Conservation (phyloP, 2,797 vertebrate genomes). For the Thaleichthys pacificus region DNA sequence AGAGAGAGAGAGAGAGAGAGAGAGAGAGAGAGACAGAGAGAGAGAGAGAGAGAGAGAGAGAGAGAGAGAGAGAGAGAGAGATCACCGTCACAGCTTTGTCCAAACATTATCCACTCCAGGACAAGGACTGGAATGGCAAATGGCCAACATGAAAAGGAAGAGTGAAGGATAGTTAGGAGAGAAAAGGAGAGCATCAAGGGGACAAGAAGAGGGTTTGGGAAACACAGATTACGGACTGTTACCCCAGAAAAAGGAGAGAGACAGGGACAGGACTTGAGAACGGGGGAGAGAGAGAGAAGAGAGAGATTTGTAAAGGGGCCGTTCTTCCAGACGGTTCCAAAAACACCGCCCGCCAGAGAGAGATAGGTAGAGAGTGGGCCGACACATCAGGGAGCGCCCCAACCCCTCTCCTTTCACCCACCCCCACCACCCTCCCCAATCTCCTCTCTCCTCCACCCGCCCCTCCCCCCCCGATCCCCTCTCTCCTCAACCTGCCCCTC, state of each 20-base stretch:
- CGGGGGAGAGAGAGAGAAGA: neutral
- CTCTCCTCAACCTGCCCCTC: too few relatives aligned
- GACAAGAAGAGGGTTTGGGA: too few relatives aligned
- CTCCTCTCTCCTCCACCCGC: too few relatives aligned
- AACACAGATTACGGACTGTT: too few relatives aligned
- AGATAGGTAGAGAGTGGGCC: slow-evolving; percentile 10
- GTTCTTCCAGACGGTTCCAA: neutral
- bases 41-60: neutral
- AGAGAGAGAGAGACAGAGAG: neutral
- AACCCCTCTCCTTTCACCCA: too few relatives aligned
- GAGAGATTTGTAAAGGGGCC: neutral
- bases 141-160: neutral
- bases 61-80: neutral
- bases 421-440: too few relatives aligned
- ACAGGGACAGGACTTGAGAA: too few relatives aligned
- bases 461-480: too few relatives aligned
- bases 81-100: too few relatives aligned
- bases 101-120: too few relatives aligned
- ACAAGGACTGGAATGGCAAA: neutral
- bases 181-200: neutral
- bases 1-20: slow-evolving; percentile 4
- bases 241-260: too few relatives aligned
- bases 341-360: slow-evolving; percentile 5
- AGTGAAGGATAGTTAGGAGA: neutral
- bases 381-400: slow-evolving; percentile 10